Base-by-base conservation (phyloP, 2,888 invertebrate species). In the Himalopsyche kuldschensis region DNA sequence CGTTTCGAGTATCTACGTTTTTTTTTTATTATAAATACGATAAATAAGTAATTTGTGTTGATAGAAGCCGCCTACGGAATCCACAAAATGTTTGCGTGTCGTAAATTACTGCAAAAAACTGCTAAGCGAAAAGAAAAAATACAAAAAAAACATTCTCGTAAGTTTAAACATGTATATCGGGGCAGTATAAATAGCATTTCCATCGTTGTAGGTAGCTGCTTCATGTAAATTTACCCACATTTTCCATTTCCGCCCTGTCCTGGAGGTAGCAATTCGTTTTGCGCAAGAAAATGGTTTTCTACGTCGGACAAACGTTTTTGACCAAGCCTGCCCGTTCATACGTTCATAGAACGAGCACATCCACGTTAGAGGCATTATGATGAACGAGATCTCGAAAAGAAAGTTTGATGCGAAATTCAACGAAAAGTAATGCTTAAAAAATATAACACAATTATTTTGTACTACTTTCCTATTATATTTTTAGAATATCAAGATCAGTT, bases 191-290 rank as follows among this genome's bases (percentile, higher is more conserved):
- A 55, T 55, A 55, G 55, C 55, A 41, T 55, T 55, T 55, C 55
- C 55, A 55, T 55, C 55, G 55, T 15, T 15, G 41, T 41, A 24
- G 55, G 55, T 55, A 55, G 55, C 55, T 20, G 55, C 55, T 10
- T 55, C 55, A 55, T 55, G 82, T 84, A 84, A 82, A 84, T 84
- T 84, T 79, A 75, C 82, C 84, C 82, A 79, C 82, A 82, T 84
- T 84, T 84, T 84, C 84, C 84, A 84, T 84, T 84, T 84, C 84
- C 84, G 80, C 75, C 79, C 82, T 82, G 82, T 84, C 84, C 79
- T 79, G 47, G 35, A 78, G 78, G 76, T 77, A 78, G 84, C 79
- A 55, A 80, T 84, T 84, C 84, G 84, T 84, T 84, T 78, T 46
- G 82, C 81, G 30, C 47, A 84, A 84, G 84, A 84, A 84, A 82